phyloP scores from a whole-genome alignment of 1,140 invertebrate genomes.

The Nixonia krombeini region DNA sequence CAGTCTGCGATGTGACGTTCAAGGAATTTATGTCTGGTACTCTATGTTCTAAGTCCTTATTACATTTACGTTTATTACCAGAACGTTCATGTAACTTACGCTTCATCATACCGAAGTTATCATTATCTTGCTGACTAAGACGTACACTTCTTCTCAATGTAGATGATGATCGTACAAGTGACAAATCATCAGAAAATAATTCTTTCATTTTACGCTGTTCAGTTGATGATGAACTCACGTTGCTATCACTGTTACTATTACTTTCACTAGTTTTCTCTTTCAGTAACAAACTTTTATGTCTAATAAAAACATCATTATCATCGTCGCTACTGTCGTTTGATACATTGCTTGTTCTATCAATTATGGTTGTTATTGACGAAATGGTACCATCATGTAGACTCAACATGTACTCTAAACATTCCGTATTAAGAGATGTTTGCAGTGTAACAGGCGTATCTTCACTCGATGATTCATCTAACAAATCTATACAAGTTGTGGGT shows the following conservation, averaged over 20 bases:
- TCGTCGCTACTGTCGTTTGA: slow-evolving; percentile 46
- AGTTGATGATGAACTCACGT: slow-evolving; percentile 14
- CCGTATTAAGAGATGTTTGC: slow-evolving; percentile 56
- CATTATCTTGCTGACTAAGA: slow-evolving; percentile 61
- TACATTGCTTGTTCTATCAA: slow-evolving; percentile 50
- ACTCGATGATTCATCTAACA: slow-evolving; percentile 56
- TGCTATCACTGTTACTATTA: slow-evolving; percentile 12
- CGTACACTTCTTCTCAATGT: slow-evolving; percentile 62
- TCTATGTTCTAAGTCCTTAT: slow-evolving; percentile 52
- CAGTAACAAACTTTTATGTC: not conserved
- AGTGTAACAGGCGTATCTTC: slow-evolving; percentile 58
- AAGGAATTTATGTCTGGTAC: slow-evolving; percentile 49
- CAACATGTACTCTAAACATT: slow-evolving; percentile 61
- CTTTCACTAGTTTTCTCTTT: slow-evolving; percentile 16
- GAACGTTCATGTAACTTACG: slow-evolving; percentile 32
- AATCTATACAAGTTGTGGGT: slow-evolving; percentile 59
- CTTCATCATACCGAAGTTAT: slow-evolving; percentile 33
- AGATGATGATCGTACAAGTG: slow-evolving; percentile 42
- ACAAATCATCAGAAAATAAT: slow-evolving; percentile 39
- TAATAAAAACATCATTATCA: slow-evolving; percentile 9
- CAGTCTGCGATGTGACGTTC: slow-evolving; percentile 10
- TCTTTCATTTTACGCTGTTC: slow-evolving; percentile 41
- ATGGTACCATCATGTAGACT: slow-evolving; percentile 52
- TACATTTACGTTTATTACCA: slow-evolving; percentile 49
- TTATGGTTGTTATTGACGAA: slow-evolving; percentile 10